Percentiles rank a stretch among this genome's conserved stretches.
phyloP scores from a whole-genome alignment of 1,140 invertebrate genomes.

The Bombus difficillimus region DNA sequence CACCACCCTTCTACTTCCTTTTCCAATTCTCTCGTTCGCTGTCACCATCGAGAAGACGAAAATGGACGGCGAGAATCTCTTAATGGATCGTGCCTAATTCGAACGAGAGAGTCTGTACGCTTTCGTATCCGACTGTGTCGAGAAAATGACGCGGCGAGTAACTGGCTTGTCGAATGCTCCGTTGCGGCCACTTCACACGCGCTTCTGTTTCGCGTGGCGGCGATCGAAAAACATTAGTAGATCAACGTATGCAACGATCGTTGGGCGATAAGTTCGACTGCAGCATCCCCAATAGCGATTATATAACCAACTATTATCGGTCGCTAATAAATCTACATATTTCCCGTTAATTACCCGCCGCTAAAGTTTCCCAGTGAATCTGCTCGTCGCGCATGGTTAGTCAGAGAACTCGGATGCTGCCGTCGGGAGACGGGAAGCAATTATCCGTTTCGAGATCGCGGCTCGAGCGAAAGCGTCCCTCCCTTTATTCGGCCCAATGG shows the following conservation, averaged over 20 bases:
- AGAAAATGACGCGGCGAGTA: neutral
- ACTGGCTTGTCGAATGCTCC: too few relatives aligned
- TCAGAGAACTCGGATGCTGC: conserved; percentile 51
- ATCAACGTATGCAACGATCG: neutral
- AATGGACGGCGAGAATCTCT: conserved; percentile 59
- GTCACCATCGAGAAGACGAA: conserved; percentile 45
- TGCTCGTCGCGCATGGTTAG: conserved; percentile 43
- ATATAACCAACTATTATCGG: conserved; percentile 18
- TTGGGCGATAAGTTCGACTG: neutral
- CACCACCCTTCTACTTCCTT: neutral
- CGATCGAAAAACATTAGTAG: too few relatives aligned
- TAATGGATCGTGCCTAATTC: conserved; percentile 69
- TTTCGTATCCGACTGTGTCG: neutral
- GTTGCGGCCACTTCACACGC: neutral
- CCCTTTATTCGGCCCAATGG: conserved; percentile 72
- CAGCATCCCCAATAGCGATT: neutral
- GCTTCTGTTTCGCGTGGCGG: too few relatives aligned
- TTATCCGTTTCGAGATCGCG: conserved; percentile 73
- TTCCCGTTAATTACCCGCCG: conserved; percentile 46
- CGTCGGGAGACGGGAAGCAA: conserved; percentile 68
- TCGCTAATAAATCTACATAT: conserved; percentile 48
- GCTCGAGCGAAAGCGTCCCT: conserved; percentile 36
- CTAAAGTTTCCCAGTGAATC: conserved; percentile 46
- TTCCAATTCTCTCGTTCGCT: neutral
- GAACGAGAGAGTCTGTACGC: conserved; percentile 12